Base-by-base conservation (phyloP, 2,888 invertebrate genomes). In the Rhaphigaster nebulosa region DNA sequence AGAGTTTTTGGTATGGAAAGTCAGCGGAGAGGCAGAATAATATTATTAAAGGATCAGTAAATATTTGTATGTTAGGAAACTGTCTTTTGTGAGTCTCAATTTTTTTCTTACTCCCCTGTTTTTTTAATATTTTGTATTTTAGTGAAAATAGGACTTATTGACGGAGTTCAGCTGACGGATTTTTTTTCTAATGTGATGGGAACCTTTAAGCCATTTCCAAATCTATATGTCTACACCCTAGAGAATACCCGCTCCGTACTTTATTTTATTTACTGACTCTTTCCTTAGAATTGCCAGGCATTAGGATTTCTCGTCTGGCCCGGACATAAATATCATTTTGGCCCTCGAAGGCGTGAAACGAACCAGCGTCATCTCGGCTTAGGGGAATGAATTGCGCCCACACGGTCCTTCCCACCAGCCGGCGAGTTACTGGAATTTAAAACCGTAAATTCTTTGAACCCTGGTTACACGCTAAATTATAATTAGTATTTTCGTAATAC, bases 251-350 rank as follows among this genome's bases (percentile, higher is more conserved):
- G 2, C 34, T 13, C 15, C 29, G 38, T 38, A 29, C 8, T 34
- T 23, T 34, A 76, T 76, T 38, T 76, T 76, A 38, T 38, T 76
- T 38, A 76, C 70, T 34, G 23, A 34, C 38, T 34, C 23, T 38
- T 76, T 38, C 38, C 20, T 38, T 15, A 20, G 70, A 38, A 76
- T 38, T 76, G 29, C 65, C 15, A 29, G 29, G 13, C 65, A 65
- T 65, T 65, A 65, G 65, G 10, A 29, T 65, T 76, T 38, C 70
- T 76, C 38, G 20, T 23, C 34, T 38, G 0, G 70, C 6, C 38
- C 70, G 15, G 65, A 65, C 65, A 76, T 76, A 76, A 76, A 76
- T 76, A 76, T 76, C 70, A 76, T 76, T 76, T 76, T 38, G 70
- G 20, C 8, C 34, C 70, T 38, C 70, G 70, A 76, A 76, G 70